Base-by-base conservation (phyloP, 2,797 vertebrate species). In the Hyperoplus lanceolatus region DNA sequence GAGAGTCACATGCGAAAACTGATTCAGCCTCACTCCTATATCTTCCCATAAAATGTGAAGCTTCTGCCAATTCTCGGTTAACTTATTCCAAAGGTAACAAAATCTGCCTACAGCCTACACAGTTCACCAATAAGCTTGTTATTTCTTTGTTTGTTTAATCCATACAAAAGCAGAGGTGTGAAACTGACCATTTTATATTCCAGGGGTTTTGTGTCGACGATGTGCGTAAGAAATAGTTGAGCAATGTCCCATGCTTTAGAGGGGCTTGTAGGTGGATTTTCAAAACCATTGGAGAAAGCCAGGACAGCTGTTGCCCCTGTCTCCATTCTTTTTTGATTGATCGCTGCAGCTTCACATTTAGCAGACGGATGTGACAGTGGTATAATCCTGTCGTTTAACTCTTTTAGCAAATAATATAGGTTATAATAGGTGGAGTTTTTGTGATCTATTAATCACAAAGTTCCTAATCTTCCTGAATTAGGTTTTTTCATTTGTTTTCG, bases 401-500 rank as follows among this genome's bases (percentile, higher is more conserved):
- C 38, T 38, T 4, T 29, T 29, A 29, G 29, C 29, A 29, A 29
- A 29, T 29, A 29, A 29, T 29, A 3, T 29, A 29, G 29, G 29
- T 29, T 29, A 29, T 29, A 29, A 29, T 29, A 58, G 8, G 36
- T 58, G 12, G 9, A 66, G 2, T 46, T 48, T 11, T 18, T 76
- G 63, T 57, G 38, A 72, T n/a, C n/a, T 9, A 36, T 57, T 15
- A 53, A 59, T 65, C 36, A 56, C 43, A n/a, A 51, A n/a, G 36
- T 49, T 62, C 8, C 18, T 60, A 36, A 65, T 71, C 14, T 81
- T 78, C 51, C 45, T 29, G 14, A 70, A 13, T 72, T 14, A 80
- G 73, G 61, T 75, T 55, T 38, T 0, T 66, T 50, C 18, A 59
- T 56, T 29, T 29, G 73, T 77, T 81, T 84, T 81, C 8, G 73